Percentiles rank a stretch among this genome's conserved stretches.
These are phyloP conservation scores for Bubo scandiacus DNA, from an alignment of 2,113 vertebrate species.

Conservation along the genomic window DNA sequence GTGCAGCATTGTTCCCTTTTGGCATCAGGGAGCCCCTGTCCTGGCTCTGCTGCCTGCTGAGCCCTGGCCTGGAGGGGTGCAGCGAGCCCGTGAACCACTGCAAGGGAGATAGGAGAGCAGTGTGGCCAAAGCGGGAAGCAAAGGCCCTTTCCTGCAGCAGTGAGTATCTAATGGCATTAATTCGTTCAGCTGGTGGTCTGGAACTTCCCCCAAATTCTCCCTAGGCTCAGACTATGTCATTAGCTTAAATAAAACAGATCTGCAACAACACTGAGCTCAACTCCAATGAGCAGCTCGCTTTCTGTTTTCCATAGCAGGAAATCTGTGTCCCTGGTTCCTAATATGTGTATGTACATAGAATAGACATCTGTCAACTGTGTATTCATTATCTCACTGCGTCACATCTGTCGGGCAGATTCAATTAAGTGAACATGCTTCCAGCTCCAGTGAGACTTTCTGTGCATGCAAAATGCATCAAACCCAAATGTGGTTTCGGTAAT, in stretches of 20 bases:
- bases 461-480: not conserved
- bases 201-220: not conserved
- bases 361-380: not conserved
- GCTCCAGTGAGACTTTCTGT: not conserved
- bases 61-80: not conserved
- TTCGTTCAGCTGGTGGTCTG: not conserved
- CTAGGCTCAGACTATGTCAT: not conserved
- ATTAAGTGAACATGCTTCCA: not conserved
- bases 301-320: not conserved
- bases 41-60: not conserved
- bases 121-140: not conserved
- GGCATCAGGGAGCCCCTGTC: not conserved
- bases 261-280: not conserved
- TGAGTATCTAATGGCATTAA: not conserved
- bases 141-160: not conserved
- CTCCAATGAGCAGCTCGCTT: not conserved
- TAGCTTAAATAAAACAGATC: not conserved
- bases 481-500: not conserved
- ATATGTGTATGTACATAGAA: not conserved
- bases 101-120: not conserved
- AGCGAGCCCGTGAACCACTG: accelerated
- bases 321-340: not conserved
- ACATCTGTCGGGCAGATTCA: conserved; percentile 28
- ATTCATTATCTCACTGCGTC: not conserved
- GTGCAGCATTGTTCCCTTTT: not conserved